phyloP scores from a whole-genome alignment of 1,140 invertebrate genomes.

The Anoplolepis gracilipes region DNA sequence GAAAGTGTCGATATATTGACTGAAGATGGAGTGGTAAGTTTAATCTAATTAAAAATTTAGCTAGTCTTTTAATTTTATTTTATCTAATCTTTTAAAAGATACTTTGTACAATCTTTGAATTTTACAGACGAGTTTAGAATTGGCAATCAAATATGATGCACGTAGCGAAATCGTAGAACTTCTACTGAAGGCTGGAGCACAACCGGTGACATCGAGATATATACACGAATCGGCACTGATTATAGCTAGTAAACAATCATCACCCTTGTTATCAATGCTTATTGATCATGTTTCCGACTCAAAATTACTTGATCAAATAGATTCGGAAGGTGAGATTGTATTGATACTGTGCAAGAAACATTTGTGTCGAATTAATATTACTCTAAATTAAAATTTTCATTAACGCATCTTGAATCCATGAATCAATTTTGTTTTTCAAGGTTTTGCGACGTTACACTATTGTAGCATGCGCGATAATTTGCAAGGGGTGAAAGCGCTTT shows the following conservation, averaged over 20 bases:
- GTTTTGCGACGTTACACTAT: slow-evolving; percentile 77
- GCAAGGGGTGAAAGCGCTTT: slow-evolving; percentile 67
- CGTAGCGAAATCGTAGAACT: slow-evolving; percentile 68
- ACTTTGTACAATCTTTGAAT: background rate
- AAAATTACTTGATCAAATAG: slow-evolving; percentile 49
- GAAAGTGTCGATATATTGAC: slow-evolving; percentile 70
- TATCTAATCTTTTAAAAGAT: background rate
- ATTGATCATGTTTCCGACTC: slow-evolving; percentile 44
- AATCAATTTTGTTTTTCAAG: slow-evolving; percentile 61
- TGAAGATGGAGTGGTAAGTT: slow-evolving; percentile 68
- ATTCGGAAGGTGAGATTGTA: slow-evolving; percentile 49
- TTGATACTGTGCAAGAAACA: background rate
- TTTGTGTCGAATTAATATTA: background rate
- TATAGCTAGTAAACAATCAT: slow-evolving; percentile 76
- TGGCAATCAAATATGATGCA: slow-evolving; percentile 71
- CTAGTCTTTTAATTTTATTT: slow-evolving; percentile 27
- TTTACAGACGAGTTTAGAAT: slow-evolving; percentile 77
- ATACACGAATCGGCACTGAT: slow-evolving; percentile 75
- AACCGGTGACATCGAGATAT: slow-evolving; percentile 62
- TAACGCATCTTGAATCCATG: background rate
- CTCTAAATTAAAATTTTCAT: background rate
- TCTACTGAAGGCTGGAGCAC: slow-evolving; percentile 73
- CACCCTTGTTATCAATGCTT: slow-evolving; percentile 62
- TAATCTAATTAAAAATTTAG: slow-evolving; percentile 9
- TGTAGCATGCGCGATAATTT: slow-evolving; percentile 69